These are phyloP conservation scores for Cerceris ruficornis DNA, from an alignment of 2,888 invertebrate species.

Conservation along the genomic window DNA sequence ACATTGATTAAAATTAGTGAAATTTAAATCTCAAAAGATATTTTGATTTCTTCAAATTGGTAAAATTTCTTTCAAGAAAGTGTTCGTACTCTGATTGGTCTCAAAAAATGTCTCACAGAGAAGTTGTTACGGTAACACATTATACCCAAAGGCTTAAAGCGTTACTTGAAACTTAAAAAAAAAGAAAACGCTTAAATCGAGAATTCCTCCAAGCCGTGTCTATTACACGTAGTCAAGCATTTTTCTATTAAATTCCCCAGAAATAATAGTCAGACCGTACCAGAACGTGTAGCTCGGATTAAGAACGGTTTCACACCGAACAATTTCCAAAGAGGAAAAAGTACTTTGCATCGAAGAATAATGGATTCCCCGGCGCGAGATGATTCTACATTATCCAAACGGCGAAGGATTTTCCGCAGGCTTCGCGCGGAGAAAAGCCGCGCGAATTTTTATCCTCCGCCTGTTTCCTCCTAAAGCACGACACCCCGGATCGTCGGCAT, in stretches of 20 bases:
- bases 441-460: conserved; percentile 45
- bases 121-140: no score
- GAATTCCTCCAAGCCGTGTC: neutral
- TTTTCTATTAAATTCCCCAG: conserved; percentile 28
- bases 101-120: no score
- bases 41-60: no score
- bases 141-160: no score
- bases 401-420: conserved; percentile 44
- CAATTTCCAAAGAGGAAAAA: conserved; percentile 44
- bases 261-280: conserved; percentile 29
- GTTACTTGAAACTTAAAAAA: no score
- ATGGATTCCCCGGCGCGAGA: conserved; percentile 52
- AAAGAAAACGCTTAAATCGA: neutral
- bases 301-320: conserved; percentile 32
- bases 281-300: conserved; percentile 33
- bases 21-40: no score
- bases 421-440: conserved; percentile 47
- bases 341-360: conserved; percentile 59
- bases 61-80: no score
- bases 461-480: conserved; percentile 28
- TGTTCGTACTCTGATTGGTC: no score
- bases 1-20: no score
- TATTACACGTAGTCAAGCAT: conserved; percentile 17
- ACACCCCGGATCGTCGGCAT: conserved; percentile 48
- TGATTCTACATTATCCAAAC: conserved; percentile 58